Conservation (phyloP, 1,140 invertebrate genomes). For the Leptinotarsa undecemlineata region DNA sequence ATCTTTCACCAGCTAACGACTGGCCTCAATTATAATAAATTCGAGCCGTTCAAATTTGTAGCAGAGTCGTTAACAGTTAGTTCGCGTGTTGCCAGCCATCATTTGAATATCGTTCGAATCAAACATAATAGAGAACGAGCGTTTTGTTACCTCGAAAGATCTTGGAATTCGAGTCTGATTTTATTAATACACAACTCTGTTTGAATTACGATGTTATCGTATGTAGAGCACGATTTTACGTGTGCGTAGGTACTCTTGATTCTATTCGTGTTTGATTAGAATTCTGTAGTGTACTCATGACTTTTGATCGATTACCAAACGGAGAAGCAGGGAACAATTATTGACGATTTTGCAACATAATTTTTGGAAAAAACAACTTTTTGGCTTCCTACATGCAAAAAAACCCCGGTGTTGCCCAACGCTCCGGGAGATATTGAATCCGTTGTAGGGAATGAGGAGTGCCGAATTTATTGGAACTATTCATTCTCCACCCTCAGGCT, state of each 20-base stretch:
- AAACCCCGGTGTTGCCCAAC: too few species aligned
- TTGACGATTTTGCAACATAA: too few species aligned
- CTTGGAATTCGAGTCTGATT: conserved; percentile 16
- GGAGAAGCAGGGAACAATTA: too few species aligned
- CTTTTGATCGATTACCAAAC: too few species aligned
- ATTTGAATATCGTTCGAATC: conserved; percentile 41
- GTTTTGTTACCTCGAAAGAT: conserved; percentile 32
- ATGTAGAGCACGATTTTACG: conserved; percentile 3
- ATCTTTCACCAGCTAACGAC: background rate
- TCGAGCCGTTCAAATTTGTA: background rate
- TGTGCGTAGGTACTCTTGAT: background rate
- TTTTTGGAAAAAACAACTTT: too few species aligned
- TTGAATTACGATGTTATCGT: conserved; percentile 23
- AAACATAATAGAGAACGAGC: conserved; percentile 36
- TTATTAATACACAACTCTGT: conserved; percentile 18
- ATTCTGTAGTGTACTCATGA: too few species aligned
- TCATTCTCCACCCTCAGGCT: too few species aligned
- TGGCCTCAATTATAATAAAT: conserved; percentile 8
- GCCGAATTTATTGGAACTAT: too few species aligned
- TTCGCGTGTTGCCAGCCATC: conserved; percentile 31
- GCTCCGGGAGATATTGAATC: too few species aligned
- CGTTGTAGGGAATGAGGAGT: too few species aligned
- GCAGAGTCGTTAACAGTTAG: conserved; percentile 34
- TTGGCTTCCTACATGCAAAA: too few species aligned
- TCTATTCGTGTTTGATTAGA: too few species aligned